Evolutionary conservation across 2,888 invertebrate genomes (phyloP), one percentile per base, ranked within the genome.

Genomic region (Drosophila niveifrons): DNA sequence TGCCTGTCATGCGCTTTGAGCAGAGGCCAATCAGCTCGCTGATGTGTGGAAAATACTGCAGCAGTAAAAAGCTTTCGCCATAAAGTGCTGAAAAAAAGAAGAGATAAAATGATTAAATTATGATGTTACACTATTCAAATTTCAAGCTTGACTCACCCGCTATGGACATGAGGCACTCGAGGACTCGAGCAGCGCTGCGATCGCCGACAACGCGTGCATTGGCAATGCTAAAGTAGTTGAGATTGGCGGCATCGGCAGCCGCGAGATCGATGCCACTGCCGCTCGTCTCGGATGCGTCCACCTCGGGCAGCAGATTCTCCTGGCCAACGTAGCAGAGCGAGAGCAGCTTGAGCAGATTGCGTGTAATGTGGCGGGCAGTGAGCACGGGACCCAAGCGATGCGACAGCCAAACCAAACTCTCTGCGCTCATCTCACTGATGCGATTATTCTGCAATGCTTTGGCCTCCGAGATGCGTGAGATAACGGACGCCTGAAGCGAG

Each of bases 371-470:
- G 79, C 97, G 95, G 43, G 98, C 97, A 0, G 98, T 98, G 23
- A 99, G 93, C 50, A 99, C 97, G 0, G 99, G 99, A 0, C 99
- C 99, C 15, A 99, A 93, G 72, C 98, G 95, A 93, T 98, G 97
- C 0, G 98, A 96, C 66, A 99, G 90, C 98, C 99, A 99, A 69
- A 97, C 95, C 1, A 98, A 93, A 87, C 97, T 97, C 88, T 97
- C 97, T 0, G 95, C 95, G 88, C 97, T 96, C 95, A 97, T 96
- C 90, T 97, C 97, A 0, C 97, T 96, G 73, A 96, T 96, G 90
- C 95, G 96, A 80, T 93, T 92, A 53, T 90, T 92, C 59, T 92
- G 92, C 23, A 89, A 69, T 0, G 90, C 91, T 43, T 91, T 91
- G 6, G 91, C 90, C 68, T 92, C 91, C 1, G 91, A 90, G 65